Evolutionary conservation across 2,113 vertebrate species (phyloP), one percentile per base, ranked within the genome.

Genomic region (Baryphthengus martii): DNA sequence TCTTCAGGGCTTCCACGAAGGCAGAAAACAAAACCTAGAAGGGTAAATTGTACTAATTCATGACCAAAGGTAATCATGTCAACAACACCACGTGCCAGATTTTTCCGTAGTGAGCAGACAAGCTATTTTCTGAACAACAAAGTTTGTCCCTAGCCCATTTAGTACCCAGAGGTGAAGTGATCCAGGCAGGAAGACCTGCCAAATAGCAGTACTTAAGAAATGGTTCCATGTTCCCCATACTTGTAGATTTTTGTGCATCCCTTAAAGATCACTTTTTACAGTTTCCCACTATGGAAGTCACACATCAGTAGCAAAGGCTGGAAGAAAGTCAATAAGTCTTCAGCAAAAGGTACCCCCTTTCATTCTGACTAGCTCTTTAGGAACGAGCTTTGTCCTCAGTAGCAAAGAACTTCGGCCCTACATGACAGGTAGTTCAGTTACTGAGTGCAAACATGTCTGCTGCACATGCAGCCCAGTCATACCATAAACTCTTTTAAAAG

Each of bases 141-240:
- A 65, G 21, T n/a, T 44, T 61, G 33, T 37, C n/a, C 10, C 47
- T 49, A 74, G 52, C 28, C 33, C 1, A 0, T 81, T 66, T 52
- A 63, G 17, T 59, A 82, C 8, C 19, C 66, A 79, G 53, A 29
- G 11, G 8, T 61, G 26, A 91, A 74, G 31, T 4, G 26, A 78
- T 52, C 85, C 71, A 62, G 53, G 4, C 67, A 90, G 11, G 6
- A 53, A 42, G 6, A 78, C 8, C 3, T 1, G 8, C 16, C 37
- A 80, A 88, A 66, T 6, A 62, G 17, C 5, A 53, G 11, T 42
- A 55, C 11, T 63, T 37, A 53, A 53, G 16, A 83, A 82, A 68
- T 1, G 3, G 26, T n/a, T 52, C 5, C 0, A 18, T 40, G 52
- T 86, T 33, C 5, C 19, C 28, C 3, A 0, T 8, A 40, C 26